Conservation (phyloP, 1,140 invertebrate species). For the Nebria ingens region DNA sequence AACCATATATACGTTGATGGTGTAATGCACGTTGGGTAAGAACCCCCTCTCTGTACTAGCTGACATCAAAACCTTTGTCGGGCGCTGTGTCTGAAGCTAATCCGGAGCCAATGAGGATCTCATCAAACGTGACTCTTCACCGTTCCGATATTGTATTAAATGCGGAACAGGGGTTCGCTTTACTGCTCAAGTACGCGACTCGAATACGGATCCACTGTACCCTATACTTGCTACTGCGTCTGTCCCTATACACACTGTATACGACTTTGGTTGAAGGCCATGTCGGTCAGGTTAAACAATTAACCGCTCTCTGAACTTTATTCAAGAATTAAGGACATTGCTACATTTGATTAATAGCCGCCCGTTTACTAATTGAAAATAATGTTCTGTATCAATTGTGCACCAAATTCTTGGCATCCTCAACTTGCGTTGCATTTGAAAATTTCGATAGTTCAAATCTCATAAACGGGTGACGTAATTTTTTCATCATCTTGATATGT, state of each 20-base stretch:
- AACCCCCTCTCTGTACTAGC: no score
- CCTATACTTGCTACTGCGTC: not conserved
- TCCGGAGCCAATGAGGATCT: conserved; percentile 8
- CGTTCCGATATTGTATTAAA: conserved; percentile 8
- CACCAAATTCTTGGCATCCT: not conserved
- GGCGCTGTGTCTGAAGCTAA: conserved; percentile 6
- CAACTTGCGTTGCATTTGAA: no score
- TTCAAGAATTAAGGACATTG: not conserved
- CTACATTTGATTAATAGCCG: conserved; percentile 4
- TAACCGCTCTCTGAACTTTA: not conserved
- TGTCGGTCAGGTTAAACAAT: conserved; percentile 7
- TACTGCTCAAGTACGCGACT: not conserved
- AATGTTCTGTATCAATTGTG: not conserved
- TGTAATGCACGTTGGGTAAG: no score
- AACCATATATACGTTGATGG: no score
- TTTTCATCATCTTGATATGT: no score
- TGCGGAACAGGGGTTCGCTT: conserved; percentile 8
- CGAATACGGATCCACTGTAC: not conserved
- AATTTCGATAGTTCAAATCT: no score
- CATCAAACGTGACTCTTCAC: conserved; percentile 9
- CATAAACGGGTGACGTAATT: no score
- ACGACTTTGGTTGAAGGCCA: not conserved
- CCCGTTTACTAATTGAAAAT: not conserved
- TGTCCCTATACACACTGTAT: not conserved
- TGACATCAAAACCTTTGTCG: conserved; percentile 7